These are phyloP conservation scores for Halcyon senegalensis DNA, from an alignment of 2,113 vertebrate genomes.

Conservation along the genomic window DNA sequence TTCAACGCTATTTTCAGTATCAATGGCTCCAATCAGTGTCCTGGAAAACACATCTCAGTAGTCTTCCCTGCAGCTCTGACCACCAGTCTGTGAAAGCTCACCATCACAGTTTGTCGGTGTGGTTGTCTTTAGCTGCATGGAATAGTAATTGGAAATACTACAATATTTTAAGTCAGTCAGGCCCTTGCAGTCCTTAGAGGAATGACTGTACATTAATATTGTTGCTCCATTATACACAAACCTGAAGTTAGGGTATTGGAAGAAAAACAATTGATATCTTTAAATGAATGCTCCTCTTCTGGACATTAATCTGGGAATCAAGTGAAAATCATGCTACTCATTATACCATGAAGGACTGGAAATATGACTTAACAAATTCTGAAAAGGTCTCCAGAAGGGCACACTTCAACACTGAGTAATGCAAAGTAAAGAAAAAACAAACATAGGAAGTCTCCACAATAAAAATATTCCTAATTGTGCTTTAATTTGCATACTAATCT, in stretches of 20 bases:
- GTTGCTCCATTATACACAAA: neutral
- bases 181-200: neutral
- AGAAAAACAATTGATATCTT: neutral
- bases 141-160: neutral
- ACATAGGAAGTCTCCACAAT: neutral
- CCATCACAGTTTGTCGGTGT: neutral
- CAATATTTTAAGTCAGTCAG: neutral
- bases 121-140: neutral
- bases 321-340: neutral
- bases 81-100: neutral
- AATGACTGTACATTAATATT: neutral
- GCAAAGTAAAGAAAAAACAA: neutral
- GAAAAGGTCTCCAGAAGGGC: neutral
- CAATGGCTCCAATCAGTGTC: neutral
- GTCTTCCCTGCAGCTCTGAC: neutral
- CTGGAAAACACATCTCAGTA: neutral
- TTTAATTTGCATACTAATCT: neutral
- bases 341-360: neutral
- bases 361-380: neutral
- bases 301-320: neutral
- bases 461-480: neutral
- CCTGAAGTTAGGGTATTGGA: neutral
- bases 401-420: neutral
- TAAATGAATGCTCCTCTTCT: neutral
- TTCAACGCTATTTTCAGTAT: neutral